These are phyloP conservation scores for Anoura caudifer DNA, from an alignment of 2,113 vertebrate genomes.

Conservation along the genomic window DNA sequence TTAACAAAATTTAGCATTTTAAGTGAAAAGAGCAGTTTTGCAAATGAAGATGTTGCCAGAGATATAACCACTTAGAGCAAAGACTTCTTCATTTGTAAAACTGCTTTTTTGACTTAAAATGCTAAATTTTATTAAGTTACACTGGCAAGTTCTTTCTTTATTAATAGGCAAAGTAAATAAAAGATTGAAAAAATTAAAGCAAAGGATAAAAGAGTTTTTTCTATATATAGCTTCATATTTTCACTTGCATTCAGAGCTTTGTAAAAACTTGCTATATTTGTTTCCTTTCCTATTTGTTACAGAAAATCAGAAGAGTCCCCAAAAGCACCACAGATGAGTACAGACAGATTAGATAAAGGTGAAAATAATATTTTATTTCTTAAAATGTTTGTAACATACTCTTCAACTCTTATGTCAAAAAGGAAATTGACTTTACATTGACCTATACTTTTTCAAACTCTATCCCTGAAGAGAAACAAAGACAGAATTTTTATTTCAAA, in stretches of 20 bases:
- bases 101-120: background rate
- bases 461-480: background rate
- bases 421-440: background rate
- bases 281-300: background rate
- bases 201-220: background rate
- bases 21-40: background rate
- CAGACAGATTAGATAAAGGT: background rate
- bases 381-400: background rate
- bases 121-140: background rate
- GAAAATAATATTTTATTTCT: background rate
- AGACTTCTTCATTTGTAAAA: background rate
- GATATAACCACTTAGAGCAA: too few relatives aligned
- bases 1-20: background rate
- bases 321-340: background rate
- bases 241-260: background rate
- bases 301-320: background rate
- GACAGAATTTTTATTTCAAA: background rate
- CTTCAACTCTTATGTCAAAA: background rate
- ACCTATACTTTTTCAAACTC: background rate
- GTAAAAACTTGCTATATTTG: background rate
- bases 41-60: background rate
- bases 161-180: background rate
- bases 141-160: background rate
- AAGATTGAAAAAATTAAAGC: too few relatives aligned
- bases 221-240: background rate